Conservation (phyloP, 2,888 invertebrate species). For the Nomada ferruginata region DNA sequence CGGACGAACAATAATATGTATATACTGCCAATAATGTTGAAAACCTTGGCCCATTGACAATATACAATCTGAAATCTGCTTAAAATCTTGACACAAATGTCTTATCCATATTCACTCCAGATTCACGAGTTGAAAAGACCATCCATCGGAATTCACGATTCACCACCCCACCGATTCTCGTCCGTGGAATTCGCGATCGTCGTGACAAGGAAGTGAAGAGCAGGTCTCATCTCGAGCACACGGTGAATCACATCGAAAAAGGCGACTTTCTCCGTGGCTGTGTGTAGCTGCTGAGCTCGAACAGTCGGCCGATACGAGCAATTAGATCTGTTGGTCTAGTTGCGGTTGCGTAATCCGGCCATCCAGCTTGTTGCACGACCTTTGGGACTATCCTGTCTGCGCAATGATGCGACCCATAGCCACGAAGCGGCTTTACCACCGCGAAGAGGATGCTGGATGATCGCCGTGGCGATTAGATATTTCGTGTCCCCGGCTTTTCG, state of each 20-base stretch:
- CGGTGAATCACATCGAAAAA: constrained; percentile 32
- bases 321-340: constrained; percentile 66
- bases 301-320: constrained; percentile 51
- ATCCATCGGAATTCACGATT: background rate
- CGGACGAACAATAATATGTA: too few species aligned
- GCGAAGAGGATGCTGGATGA: constrained; percentile 45
- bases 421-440: constrained; percentile 15
- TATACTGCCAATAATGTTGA: too few species aligned
- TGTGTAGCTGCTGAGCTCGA: constrained; percentile 31
- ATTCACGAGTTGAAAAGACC: background rate
- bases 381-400: constrained; percentile 55
- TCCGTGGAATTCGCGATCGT: constrained; percentile 36
- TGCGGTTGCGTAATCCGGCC: constrained; percentile 63
- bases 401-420: constrained; percentile 50
- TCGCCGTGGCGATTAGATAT: constrained; percentile 53
- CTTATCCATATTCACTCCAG: background rate
- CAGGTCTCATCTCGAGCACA: background rate
- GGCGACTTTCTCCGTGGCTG: constrained; percentile 66
- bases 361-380: constrained; percentile 57
- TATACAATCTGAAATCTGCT: too few species aligned
- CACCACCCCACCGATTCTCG: background rate
- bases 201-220: constrained; percentile 69
- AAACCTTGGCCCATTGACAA: too few species aligned
- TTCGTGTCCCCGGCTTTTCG: constrained; percentile 43
- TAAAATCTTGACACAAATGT: too few species aligned